Conservation (phyloP, 2,113 vertebrate genomes). For the Ia io region DNA sequence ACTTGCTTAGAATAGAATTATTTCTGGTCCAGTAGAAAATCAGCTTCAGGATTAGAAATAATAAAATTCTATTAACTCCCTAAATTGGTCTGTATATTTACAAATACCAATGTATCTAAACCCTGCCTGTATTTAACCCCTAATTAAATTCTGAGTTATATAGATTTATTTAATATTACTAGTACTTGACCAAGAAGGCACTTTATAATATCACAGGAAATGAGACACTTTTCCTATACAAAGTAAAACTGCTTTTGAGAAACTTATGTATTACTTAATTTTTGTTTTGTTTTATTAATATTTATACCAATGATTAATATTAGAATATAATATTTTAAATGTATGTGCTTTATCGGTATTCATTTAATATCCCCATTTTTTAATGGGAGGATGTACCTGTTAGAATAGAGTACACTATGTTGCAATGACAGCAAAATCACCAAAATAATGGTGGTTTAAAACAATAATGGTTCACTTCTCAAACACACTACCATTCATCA, state of each 20-base stretch:
- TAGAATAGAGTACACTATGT: background rate
- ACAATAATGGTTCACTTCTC: background rate
- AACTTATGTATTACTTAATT: background rate
- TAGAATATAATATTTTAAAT: conserved; percentile 15
- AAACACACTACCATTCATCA: background rate
- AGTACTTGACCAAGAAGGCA: background rate
- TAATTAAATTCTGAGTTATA: conserved; percentile 22
- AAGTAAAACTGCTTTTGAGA: background rate
- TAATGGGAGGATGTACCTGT: background rate
- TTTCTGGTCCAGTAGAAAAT: background rate
- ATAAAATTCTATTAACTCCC: conserved; percentile 29
- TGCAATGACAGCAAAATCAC: background rate
- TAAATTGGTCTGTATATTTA: conserved; percentile 31
- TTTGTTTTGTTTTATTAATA: background rate
- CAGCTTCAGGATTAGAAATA: conserved; percentile 39
- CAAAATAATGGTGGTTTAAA: background rate
- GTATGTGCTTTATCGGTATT: background rate
- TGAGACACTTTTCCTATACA: conserved; percentile 2
- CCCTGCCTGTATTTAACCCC: background rate
- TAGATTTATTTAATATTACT: conserved; percentile 1
- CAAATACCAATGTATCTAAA: conserved; percentile 46
- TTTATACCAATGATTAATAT: background rate
- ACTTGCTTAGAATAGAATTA: conserved; percentile 51
- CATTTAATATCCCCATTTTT: background rate
- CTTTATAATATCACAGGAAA: background rate